These are phyloP conservation scores for Coranthus polyacanthus DNA, from an alignment of 2,797 vertebrate genomes.

Conservation along the genomic window DNA sequence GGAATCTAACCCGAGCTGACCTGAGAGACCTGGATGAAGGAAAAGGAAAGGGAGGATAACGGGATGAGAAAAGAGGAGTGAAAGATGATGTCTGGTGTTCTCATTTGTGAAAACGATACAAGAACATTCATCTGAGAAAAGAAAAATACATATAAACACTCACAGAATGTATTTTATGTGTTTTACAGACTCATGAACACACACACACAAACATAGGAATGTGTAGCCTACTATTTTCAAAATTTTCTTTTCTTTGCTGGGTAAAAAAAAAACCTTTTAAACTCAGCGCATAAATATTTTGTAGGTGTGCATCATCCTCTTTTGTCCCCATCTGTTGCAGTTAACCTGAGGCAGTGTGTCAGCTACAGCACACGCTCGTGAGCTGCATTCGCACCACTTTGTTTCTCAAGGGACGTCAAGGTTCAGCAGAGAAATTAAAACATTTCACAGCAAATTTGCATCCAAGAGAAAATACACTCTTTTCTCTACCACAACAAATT, in stretches of 20 bases:
- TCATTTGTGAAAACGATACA: constrained; percentile 52
- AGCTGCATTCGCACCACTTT: constrained; percentile 4
- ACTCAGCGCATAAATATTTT: constrained; percentile 7
- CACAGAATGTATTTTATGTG: constrained; percentile 36
- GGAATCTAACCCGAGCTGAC: constrained; percentile 48
- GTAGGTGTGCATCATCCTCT: constrained; percentile 19
- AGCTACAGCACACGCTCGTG: constrained; percentile 12
- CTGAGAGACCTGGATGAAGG: constrained; percentile 30
- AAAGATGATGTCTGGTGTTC: constrained; percentile 53
- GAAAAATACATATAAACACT: no score
- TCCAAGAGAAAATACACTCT: no score
- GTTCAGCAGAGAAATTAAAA: constrained; percentile 16
- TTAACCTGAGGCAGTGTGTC: constrained; percentile 29
- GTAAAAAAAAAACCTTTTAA: background rate
- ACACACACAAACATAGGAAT: no score
- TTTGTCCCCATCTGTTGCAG: constrained; percentile 37
- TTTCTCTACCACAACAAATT: no score
- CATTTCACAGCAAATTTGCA: constrained; percentile 8
- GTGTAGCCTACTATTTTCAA: constrained; percentile 11
- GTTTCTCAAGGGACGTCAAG: constrained; percentile 12
- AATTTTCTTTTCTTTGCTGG: background rate
- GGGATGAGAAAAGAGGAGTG: constrained; percentile 30
- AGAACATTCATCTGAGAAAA: constrained; percentile 16
- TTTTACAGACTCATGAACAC: constrained; percentile 15
- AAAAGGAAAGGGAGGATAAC: constrained; percentile 28